Evolutionary conservation across 1,140 invertebrate species (phyloP), one percentile per base, ranked within the genome.

Genomic region (Drosophila asahinai): DNA sequence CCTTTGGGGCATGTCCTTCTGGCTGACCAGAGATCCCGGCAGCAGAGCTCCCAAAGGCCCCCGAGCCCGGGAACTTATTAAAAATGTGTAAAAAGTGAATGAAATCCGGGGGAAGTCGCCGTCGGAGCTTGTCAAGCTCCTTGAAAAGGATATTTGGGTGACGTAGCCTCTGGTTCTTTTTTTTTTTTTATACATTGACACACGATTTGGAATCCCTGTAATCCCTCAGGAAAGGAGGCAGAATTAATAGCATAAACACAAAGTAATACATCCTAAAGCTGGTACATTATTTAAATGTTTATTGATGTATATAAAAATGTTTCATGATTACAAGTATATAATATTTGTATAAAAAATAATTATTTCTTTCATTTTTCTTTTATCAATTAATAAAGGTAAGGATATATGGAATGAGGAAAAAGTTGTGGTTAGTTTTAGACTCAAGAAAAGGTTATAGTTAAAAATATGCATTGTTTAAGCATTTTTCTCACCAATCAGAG

Each of bases 1-100:
- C 62, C 81, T 64, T 36, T 71, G 51, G 63, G 72, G 67, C 77
- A 59, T 77, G 77, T 81, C 59, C 77, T 81, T 80, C 73, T 66
- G 83, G 40, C 57, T 81, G 78, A 65, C 76, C 82, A 81, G 74
- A 81, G 74, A 40, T 47, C 64, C 42, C 40, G 43, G 59, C 7
- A 25, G 30, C 30, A 11, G 33, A 36, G 42, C 40, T 19, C 27
- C 33, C 40, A 42, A 12, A n/a, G 6, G 25, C 15, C 25, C 33
- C 58, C 61, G 11, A 47, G 22, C 12, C 43, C 22, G 14, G 63
- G 8, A 52, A 70, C 47, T 70, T 70, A 70, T 70, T 70, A 52
- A 70, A 70, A 68, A 70, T 68, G 66, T 68, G 63, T 68, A 68
- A 67, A 68, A 68, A 49, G 62, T 38, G 62, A 67, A 33, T 33